Base-by-base conservation (phyloP, 2,113 vertebrate species). In the Perca schrenkii region DNA sequence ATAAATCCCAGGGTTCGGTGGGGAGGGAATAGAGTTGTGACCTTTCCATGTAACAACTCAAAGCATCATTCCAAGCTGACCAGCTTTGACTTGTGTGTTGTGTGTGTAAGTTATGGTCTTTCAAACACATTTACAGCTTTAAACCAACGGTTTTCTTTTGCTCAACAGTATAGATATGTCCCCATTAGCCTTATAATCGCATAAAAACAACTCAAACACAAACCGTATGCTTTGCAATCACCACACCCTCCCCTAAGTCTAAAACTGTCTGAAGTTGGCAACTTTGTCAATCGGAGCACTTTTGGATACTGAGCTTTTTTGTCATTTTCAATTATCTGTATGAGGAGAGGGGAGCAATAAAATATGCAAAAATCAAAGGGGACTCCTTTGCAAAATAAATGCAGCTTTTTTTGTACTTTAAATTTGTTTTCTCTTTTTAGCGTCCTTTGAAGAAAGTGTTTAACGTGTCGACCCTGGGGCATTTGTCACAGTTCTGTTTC, bases 381-480 rank as follows among this genome's bases (percentile, higher is more conserved):
- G 88, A 88, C 86, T 87, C 80, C 77, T 86, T 94, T 93, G 91
- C 88, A 93, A 95, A 95, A 94, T 83, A 91, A 95, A 94, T 86
- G 91, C 89, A 94, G 94, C 93, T 92, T 90, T 87, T 95, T 93
- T 94, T 94, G 86, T 89, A 91, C 82, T 93, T 89, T 88, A 83
- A 90, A 91, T 85, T 89, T 82, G 67, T 88, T 92, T 94, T 93
- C 80, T 93, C 88, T 92, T 91, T 93, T 94, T 93, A 93, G 92
- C 91, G 93, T 96, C 94, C 94, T 93, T 94, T 95, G 91, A 93
- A 94, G 90, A 95, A 95, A 94, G 93, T 95, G 94, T 92, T 94
- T 91, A 94, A 93, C 84, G 85, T 91, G 91, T 94, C 83, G 86
- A 92, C 93, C 92, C 88, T 79, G 87, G 91, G 94, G 94, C 91